Conservation (phyloP, 2,888 invertebrate species). For the Chymomyza fuscimana region DNA sequence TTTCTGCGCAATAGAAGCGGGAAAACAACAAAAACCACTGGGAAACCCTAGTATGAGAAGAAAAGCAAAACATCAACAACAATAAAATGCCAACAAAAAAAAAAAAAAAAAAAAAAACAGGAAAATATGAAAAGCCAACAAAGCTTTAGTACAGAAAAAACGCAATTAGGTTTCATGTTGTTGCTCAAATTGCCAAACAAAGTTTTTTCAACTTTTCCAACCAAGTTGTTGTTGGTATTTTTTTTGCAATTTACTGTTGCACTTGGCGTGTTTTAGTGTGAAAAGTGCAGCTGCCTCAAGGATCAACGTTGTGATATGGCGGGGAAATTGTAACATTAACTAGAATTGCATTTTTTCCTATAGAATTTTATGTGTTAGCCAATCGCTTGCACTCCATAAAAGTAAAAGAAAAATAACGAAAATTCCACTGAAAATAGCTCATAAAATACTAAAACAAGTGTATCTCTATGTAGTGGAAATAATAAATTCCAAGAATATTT, state of each 20-base stretch:
- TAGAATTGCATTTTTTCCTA: background rate
- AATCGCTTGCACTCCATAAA: background rate
- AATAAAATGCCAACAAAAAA: background rate
- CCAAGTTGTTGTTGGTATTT: background rate
- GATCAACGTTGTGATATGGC: background rate
- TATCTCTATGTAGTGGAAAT: background rate
- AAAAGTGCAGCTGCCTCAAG: background rate
- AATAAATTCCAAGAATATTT: background rate
- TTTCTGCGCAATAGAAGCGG: constrained; percentile 25
- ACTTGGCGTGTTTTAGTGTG: constrained; percentile 20
- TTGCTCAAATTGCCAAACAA: constrained; percentile 40
- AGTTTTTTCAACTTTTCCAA: constrained; percentile 20
- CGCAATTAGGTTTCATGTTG: constrained; percentile 43
- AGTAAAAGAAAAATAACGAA: background rate
- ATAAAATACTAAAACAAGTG: background rate
- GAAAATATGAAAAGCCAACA: constrained; percentile 5
- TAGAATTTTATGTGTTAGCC: background rate
- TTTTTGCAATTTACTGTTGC: constrained; percentile 19
- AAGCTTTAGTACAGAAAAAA: constrained; percentile 24
- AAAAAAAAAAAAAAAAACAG: background rate
- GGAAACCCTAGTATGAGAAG: background rate
- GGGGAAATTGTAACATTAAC: background rate
- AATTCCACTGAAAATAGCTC: background rate
- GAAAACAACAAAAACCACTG: constrained; percentile 5
- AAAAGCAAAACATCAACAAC: constrained; percentile 21